phyloP scores from a whole-genome alignment of 2,888 invertebrate genomes.

The Anarsia innoxiella region DNA sequence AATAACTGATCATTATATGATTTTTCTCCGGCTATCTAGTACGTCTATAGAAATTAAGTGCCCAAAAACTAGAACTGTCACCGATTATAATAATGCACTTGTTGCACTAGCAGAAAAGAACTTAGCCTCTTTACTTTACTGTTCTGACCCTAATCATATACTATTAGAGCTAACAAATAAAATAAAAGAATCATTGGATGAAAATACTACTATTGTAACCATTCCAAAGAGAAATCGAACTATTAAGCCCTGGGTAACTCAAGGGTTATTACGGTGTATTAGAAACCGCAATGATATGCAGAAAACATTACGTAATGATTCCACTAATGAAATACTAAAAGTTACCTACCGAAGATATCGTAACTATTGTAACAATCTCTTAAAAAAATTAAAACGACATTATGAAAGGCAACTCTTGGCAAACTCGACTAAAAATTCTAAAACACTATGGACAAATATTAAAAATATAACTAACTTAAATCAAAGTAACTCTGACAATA shows the following conservation, averaged over 20 bases:
- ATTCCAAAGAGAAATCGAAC: neutral
- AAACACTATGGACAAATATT: constrained; percentile 11
- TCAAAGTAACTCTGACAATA: neutral
- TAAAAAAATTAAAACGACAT: neutral
- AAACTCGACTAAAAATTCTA: neutral
- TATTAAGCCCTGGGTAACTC: neutral
- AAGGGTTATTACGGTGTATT: neutral
- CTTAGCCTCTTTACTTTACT: neutral
- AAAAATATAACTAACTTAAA: constrained; percentile 9
- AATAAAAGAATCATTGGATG: neutral
- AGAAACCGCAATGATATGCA: neutral
- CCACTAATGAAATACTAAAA: neutral
- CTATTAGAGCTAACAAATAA: neutral
- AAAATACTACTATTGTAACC: neutral
- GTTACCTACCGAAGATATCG: neutral
- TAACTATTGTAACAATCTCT: neutral
- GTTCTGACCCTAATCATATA: neutral
- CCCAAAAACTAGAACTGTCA: neutral
- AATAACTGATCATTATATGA: neutral
- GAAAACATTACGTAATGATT: neutral
- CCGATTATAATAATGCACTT: neutral
- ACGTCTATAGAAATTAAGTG: neutral
- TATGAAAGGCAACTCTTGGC: neutral
- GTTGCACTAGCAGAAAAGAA: neutral
- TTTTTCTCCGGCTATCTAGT: neutral